phyloP scores from a whole-genome alignment of 2,888 invertebrate species.

The Tetanocera ferruginea region DNA sequence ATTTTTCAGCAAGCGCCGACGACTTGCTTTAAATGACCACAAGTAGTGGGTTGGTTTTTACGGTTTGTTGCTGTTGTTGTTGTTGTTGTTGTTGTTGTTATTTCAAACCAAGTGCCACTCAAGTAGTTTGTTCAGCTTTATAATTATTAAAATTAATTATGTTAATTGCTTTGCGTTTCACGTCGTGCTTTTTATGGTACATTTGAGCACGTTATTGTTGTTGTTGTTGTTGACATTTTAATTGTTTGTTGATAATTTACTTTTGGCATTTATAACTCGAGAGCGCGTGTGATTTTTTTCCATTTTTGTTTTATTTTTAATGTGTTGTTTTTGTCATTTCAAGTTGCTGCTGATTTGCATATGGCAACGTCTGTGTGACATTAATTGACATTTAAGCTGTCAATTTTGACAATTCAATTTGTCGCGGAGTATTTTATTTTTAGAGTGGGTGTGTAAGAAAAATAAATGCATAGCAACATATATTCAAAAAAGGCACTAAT shows the following conservation, averaged over 20 bases:
- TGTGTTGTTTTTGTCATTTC: neutral
- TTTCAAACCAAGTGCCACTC: slow-evolving; percentile 18
- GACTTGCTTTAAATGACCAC: slow-evolving; percentile 1
- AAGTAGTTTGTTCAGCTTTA: slow-evolving; percentile 23
- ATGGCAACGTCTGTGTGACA: neutral
- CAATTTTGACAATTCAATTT: slow-evolving; percentile 1
- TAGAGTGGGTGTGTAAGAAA: neutral
- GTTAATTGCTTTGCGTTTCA: slow-evolving; percentile 5
- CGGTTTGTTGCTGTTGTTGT: neutral
- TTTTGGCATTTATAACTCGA: neutral
- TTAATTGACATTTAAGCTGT: slow-evolving; percentile 13
- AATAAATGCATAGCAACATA: too few relatives aligned
- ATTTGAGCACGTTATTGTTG: neutral
- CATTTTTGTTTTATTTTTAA: neutral
- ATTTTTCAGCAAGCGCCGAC: neutral
- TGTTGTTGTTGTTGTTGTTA: neutral
- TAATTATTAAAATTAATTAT: slow-evolving; percentile 34
- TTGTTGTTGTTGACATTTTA: neutral
- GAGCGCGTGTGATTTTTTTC: neutral
- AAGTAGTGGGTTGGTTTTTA: neutral
- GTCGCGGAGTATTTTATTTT: neutral
- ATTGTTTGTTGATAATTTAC: neutral
- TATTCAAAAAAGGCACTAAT: too few relatives aligned
- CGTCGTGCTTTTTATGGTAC: slow-evolving; percentile 2
- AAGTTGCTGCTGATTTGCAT: neutral